Evolutionary conservation across 2,888 invertebrate species (phyloP), one percentile per base, ranked within the genome.

Genomic region (Lasioglossum figueresi): DNA sequence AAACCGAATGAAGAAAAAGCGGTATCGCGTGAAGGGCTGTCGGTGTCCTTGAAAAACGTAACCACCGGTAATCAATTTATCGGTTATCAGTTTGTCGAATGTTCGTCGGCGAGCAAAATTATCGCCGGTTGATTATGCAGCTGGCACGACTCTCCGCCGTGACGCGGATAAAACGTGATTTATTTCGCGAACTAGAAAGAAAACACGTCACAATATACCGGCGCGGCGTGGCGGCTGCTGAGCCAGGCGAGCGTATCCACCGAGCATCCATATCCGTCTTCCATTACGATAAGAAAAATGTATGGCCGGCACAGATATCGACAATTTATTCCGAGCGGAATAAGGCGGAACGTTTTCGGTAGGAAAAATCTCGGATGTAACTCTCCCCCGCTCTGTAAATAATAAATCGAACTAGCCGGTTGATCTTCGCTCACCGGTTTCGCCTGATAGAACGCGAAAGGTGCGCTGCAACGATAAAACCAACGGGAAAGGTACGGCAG

Each of bases 221-320:
- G 74, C 71, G 52, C 19, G 4, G 45, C 16, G 43, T 16, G 19
- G 48, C 48, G 48, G 6, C 75, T 74, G 23, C 45, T 72, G 34
- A 79, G 40, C 52, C 76, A 40, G n/a, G 40, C 45, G 5, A 70
- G 48, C 40, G 70, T 40, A 70, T 52, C 52, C 52, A 10, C 23
- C 52, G 52, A 3, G 52, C 23, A 52, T 70, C 31, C 84, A 71
- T 75, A 75, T 84, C 63, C 78, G 84, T 79, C 84, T 73, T 84
- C 79, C 84, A 84, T 84, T 84, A 56, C 75, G 84, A 84, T 79
- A 84, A 84, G 79, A 79, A 84, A 79, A 84, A 84, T 84, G 52
- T 79, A 85, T 76, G 80, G 80, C 40, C 40, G 43, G 16, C 59
- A 52, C 27, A 71, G 80, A 80, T 80, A 76, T 80, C 73, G 75